Base-by-base conservation (phyloP, 2,888 invertebrate genomes). In the Clivina fossor region DNA sequence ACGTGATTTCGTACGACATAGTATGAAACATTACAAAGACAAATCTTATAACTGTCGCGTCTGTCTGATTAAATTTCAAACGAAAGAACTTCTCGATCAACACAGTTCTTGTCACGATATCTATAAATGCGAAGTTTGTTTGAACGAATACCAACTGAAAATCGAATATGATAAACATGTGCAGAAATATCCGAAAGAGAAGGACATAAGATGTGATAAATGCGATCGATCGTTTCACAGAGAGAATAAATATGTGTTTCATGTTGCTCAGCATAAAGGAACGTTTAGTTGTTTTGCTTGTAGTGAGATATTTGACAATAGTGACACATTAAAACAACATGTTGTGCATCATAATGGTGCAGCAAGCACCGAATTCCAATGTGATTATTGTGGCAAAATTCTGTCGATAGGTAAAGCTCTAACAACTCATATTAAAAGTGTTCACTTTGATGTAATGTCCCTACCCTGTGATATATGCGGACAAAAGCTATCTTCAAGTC, bases 91-190 rank as follows among this genome's bases (percentile, higher is more conserved):
- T 5, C 56, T 60, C 9, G 57, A 33, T 35, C 58, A 51, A 3
- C 63, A 57, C 38, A 48, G 15, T 43, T 61, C 22, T 48, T 58
- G 46, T 20, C 60, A 59, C 49, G 26, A 24, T 7, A 71, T 67
- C n/a, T 76, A 65, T 56, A 70, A 70, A 0, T 80, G 80, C 56
- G 66, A 69, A 0, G 61, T 66, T 0, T 81, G 80, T 59, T 65
- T 70, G 0, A 80, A 79, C 61, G 71, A 74, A 0, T 81, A 79
- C 56, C 65, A 70, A 0, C 56, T 76, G 40, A 74, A 66, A 35
- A 61, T 66, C 1, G 66, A 65, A 2, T 55, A 63, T 5, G 24
- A 66, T 68, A 0, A 74, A 74, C 46, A 66, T 68, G 2, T 71
- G 71, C 11, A 68, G 35, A 33, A 33, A 15, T 53, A 53, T 35